Evolutionary conservation across 1,140 invertebrate species (phyloP).

Genomic region (Monochamus saltuarius): DNA sequence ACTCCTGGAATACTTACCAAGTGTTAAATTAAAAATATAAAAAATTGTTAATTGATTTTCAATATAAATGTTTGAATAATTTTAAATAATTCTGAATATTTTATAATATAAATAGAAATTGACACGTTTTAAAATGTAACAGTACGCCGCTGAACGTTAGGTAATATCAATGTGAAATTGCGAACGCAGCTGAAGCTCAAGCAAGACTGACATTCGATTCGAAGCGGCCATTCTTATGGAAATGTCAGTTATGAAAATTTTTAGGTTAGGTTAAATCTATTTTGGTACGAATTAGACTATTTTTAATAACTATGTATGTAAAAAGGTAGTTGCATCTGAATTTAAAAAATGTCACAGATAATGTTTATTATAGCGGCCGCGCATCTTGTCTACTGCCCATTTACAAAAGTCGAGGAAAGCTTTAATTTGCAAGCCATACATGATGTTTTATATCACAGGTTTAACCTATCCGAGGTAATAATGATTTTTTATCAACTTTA

Average conservation of each 20-base stretch:
- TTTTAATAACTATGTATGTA: conserved; percentile 33
- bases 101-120: no score
- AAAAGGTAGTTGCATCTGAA: conserved; percentile 26
- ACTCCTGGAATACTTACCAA: no score
- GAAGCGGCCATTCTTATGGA: no score
- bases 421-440: conserved; percentile 98
- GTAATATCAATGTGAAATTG: no score
- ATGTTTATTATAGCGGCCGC: conserved; percentile 62
- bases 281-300: conserved; percentile 26
- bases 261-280: conserved; percentile 36
- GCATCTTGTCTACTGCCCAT: conserved; percentile 88
- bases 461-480: conserved; percentile 80
- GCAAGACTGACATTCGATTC: no score
- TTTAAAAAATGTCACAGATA: conserved; percentile 50
- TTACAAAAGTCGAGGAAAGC: conserved; percentile 99
- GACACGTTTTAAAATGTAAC: no score
- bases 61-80: no score
- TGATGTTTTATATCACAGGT: conserved; percentile 88
- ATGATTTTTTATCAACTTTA: not conserved
- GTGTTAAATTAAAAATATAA: no score
- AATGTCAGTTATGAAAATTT: not conserved
- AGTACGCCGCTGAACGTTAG: no score
- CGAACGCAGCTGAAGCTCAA: no score
- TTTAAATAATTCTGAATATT: no score
- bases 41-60: no score